These are phyloP conservation scores for Spodoptera littoralis DNA, from an alignment of 2,888 invertebrate genomes.

Conservation along the genomic window DNA sequence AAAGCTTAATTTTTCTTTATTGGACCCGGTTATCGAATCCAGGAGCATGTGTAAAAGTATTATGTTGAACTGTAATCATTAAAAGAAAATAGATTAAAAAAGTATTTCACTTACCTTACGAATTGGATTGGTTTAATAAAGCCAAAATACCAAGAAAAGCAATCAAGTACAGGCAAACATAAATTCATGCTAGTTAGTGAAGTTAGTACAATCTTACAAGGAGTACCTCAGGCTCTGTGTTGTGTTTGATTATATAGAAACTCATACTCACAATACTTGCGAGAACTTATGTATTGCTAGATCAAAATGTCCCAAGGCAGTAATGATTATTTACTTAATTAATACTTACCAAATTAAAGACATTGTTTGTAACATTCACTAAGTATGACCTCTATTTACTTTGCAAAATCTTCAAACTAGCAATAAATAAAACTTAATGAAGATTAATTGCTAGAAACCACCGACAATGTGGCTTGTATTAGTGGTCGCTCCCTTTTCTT, in stretches of 20 bases:
- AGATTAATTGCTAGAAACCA: slow-evolving; percentile 23
- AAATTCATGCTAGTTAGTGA: slow-evolving; percentile 17
- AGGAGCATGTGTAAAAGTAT: too few species aligned
- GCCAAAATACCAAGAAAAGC: slow-evolving; percentile 28
- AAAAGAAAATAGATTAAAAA: too few species aligned
- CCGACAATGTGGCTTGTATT: slow-evolving; percentile 14
- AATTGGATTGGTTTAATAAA: slow-evolving; percentile 17
- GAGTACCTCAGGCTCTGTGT: slow-evolving; percentile 64
- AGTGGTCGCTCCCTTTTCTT: not conserved
- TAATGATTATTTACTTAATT: too few species aligned
- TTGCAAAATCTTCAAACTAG: not conserved
- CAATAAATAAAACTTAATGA: slow-evolving; percentile 2
- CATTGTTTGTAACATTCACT: not conserved
- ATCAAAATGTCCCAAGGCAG: slow-evolving; percentile 53
- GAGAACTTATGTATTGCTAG: slow-evolving; percentile 49
- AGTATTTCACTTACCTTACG: slow-evolving; percentile 24
- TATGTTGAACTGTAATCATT: too few species aligned
- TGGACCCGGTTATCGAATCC: too few species aligned
- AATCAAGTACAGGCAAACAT: slow-evolving; percentile 34
- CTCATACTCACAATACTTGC: slow-evolving; percentile 48
- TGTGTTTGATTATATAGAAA: slow-evolving; percentile 61
- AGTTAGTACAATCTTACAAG: slow-evolving; percentile 38
- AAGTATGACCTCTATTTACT: not conserved
- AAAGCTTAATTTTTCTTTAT: too few species aligned
- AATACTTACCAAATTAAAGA: slow-evolving; percentile 6